phyloP scores from a whole-genome alignment of 2,888 invertebrate genomes.

The Polia nebulosa region DNA sequence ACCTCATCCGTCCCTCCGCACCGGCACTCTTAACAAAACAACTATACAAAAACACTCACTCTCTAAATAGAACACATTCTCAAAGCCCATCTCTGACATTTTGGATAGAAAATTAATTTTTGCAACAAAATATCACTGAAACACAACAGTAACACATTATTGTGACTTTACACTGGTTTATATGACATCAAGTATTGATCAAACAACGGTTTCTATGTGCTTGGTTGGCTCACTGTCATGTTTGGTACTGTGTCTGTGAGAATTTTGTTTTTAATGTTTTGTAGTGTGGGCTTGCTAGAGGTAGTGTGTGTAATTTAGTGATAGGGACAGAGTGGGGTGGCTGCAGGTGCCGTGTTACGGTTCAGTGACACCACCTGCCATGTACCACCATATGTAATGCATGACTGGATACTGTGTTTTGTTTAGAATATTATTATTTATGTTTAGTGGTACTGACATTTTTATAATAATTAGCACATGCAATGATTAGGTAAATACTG shows the following conservation, averaged over 20 bases:
- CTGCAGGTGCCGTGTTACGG: slow-evolving; percentile 85
- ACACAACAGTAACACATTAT: slow-evolving; percentile 81
- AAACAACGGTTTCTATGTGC: slow-evolving; percentile 86
- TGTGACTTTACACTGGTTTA: slow-evolving; percentile 75
- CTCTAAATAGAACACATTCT: slow-evolving; percentile 90
- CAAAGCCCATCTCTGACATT: slow-evolving; percentile 90
- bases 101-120: slow-evolving; percentile 70
- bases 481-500: neutral
- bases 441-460: slow-evolving; percentile 47
- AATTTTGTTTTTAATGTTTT: slow-evolving; percentile 71
- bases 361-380: slow-evolving; percentile 85
- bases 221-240: slow-evolving; percentile 62
- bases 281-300: slow-evolving; percentile 67
- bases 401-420: slow-evolving; percentile 78
- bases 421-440: slow-evolving; percentile 65
- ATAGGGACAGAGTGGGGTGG: slow-evolving; percentile 79
- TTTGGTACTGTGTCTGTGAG: slow-evolving; percentile 66
- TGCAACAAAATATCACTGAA: slow-evolving; percentile 67
- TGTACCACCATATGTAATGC: slow-evolving; percentile 75
- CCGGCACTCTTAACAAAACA: slow-evolving; percentile 76
- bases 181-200: slow-evolving; percentile 85
- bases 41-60: slow-evolving; percentile 86
- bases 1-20: slow-evolving; percentile 84
- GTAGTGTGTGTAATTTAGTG: slow-evolving; percentile 76
- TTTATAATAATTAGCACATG: slow-evolving; percentile 26